Percentiles rank a stretch among this genome's conserved stretches.
phyloP scores from a whole-genome alignment of 2,113 vertebrate species.

The Colossoma macropomum region DNA sequence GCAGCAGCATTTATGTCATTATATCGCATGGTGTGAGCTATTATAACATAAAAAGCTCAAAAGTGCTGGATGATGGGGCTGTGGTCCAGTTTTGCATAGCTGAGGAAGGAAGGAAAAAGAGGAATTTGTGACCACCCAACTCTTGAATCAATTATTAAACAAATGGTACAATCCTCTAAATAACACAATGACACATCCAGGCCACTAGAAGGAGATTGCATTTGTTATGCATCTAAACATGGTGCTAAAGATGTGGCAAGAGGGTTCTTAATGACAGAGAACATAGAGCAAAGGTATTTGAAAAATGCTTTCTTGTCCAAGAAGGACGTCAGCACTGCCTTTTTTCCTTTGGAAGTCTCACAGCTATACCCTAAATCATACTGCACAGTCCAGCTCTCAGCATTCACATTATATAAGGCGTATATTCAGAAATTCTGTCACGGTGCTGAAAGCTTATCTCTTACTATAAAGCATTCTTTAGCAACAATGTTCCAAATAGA shows the following conservation, averaged over 20 bases:
- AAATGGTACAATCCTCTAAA: background rate
- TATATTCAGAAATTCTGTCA: constrained; percentile 34
- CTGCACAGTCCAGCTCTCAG: constrained; percentile 8
- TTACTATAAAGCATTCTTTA: constrained; percentile 60
- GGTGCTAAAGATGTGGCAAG: background rate
- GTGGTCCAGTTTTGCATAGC: constrained; percentile 16
- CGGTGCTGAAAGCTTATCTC: constrained; percentile 55
- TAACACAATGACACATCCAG: background rate
- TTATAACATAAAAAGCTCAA: constrained; percentile 8
- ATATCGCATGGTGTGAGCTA: background rate
- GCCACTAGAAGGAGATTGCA: background rate
- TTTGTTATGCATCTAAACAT: constrained; percentile 19
- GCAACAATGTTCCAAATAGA: constrained; percentile 39
- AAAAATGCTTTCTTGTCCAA: constrained; percentile 35
- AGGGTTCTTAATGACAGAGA: constrained; percentile 37
- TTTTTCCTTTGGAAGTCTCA: constrained; percentile 11
- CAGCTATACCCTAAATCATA: constrained; percentile 9
- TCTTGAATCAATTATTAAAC: constrained; percentile 28
- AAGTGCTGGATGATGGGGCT: background rate
- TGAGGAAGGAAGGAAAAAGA: constrained; percentile 43
- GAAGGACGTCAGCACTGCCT: background rate
- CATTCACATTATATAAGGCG: constrained; percentile 32
- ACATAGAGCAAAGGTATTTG: constrained; percentile 22
- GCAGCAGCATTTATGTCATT: background rate
- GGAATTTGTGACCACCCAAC: constrained; percentile 18